Evolutionary conservation across 2,888 invertebrate species (phyloP).

Genomic region (Pherbina coryleti): DNA sequence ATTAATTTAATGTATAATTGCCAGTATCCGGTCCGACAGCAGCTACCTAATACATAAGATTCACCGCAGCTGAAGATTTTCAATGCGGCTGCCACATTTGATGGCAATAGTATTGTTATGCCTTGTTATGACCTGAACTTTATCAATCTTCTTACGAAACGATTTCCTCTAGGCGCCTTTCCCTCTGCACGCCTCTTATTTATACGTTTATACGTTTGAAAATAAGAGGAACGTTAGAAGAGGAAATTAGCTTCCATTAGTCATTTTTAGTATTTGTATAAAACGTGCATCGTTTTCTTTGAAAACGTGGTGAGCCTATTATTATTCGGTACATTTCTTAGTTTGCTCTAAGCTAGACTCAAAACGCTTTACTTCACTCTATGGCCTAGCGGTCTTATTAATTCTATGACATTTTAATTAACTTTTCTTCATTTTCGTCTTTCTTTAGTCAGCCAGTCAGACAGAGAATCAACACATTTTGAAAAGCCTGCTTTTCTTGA

Average conservation of each 20-base stretch:
- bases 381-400: background rate
- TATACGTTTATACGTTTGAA: background rate
- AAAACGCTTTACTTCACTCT: background rate
- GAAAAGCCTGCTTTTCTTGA: background rate
- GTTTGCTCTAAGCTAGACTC: background rate
- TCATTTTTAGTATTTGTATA: constrained; percentile 60
- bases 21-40: background rate
- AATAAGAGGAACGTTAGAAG: background rate
- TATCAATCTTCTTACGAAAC: constrained; percentile 40
- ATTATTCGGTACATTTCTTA: background rate
- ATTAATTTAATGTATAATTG: constrained; percentile 3
- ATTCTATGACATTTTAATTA: constrained; percentile 43
- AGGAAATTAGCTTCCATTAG: constrained; percentile 63
- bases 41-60: background rate
- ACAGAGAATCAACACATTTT: background rate
- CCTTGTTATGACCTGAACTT: constrained; percentile 41
- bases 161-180: constrained; percentile 20
- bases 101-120: background rate
- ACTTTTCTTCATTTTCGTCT: constrained; percentile 39
- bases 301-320: background rate
- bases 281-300: background rate
- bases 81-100: background rate
- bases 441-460: background rate
- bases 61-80: background rate
- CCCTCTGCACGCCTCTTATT: constrained; percentile 32